Evolutionary conservation across 2,113 vertebrate genomes (phyloP), one percentile per base, ranked within the genome.

Genomic region (Macrotus californicus): DNA sequence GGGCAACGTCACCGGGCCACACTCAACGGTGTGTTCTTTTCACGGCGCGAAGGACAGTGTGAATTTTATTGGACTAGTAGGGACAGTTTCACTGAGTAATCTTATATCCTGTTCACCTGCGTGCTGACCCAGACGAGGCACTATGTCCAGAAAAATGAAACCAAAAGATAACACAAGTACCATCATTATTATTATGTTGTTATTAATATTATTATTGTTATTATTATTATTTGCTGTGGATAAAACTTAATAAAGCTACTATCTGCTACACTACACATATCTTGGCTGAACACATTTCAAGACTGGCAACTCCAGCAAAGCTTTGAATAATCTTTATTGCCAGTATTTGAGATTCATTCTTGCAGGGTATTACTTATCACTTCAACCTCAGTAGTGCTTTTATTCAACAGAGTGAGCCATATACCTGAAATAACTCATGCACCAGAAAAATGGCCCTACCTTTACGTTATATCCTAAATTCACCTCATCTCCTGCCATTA

Each of bases 171-270:
- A 59, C 43, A 76, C 24, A 92, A 52, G 36, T 48, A 15, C 22
- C 54, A 77, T 46, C 84, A 43, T 6, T 8, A 24, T 29, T 29
- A 61, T 29, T 29, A 29, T 61, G 26, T 2, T 56, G 6, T 18
- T 54, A 54, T 54, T 54, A 19, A 12, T 61, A 5, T 61, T 29
- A 12, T 29, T 61, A 24, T 56, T 56, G 24, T 56, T 54, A 54
- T 50, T 69, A 66, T 54, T 39, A 24, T 81, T 82, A 34, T 29
- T 84, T 9, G 12, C 26, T 31, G 11, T 59, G 34, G 22, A n/a
- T 52, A 94, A 43, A 86, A 72, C 36, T 94, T 56, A 85, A 89
- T 95, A 96, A 93, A 93, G 34, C 29, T 72, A 13, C 77, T 67
- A 21, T 86, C 89, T 77, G 59, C 59, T 77, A 77, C 3, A 85